A percentile compares a stretch with the other conserved stretches of the same genome.
Conservation (phyloP, 2,113 vertebrate genomes). For the Perca fluviatilis region DNA sequence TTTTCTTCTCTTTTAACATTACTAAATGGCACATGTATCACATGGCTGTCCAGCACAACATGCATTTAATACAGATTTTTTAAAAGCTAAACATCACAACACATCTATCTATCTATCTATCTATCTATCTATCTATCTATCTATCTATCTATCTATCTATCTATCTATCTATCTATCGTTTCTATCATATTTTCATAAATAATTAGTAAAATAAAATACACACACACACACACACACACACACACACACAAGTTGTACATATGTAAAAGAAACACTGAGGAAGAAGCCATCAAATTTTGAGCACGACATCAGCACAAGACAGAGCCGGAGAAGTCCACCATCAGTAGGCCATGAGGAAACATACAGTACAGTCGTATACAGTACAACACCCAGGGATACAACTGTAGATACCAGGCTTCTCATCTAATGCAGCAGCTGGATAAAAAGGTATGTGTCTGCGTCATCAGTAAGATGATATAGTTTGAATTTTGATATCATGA, state of each 20-base stretch:
- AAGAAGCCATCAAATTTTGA: slow-evolving; percentile 61
- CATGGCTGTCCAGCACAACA: background rate
- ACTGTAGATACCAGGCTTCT: slow-evolving; percentile 91
- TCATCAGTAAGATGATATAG: background rate
- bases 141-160: background rate
- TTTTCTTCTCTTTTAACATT: background rate
- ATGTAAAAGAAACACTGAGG: slow-evolving; percentile 58
- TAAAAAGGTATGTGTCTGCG: background rate
- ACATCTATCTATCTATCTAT: background rate
- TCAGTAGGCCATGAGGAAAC: slow-evolving; percentile 80
- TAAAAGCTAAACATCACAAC: too few relatives aligned
- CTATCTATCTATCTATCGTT: background rate
- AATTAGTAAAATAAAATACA: background rate
- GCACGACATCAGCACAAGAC: slow-evolving; percentile 86
- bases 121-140: background rate
- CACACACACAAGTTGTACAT: slow-evolving; percentile 28
- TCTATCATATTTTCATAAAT: background rate
- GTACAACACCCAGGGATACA: slow-evolving; percentile 88
- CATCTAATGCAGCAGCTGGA: slow-evolving; percentile 81
- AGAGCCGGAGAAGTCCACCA: slow-evolving; percentile 86
- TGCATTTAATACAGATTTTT: background rate
- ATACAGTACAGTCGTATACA: slow-evolving; percentile 74
- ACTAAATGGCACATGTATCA: background rate
- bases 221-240: slow-evolving; percentile 13
- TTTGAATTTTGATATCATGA: background rate